Base-by-base conservation (phyloP, 2,888 invertebrate species). In the Neoitamus cyanurus region DNA sequence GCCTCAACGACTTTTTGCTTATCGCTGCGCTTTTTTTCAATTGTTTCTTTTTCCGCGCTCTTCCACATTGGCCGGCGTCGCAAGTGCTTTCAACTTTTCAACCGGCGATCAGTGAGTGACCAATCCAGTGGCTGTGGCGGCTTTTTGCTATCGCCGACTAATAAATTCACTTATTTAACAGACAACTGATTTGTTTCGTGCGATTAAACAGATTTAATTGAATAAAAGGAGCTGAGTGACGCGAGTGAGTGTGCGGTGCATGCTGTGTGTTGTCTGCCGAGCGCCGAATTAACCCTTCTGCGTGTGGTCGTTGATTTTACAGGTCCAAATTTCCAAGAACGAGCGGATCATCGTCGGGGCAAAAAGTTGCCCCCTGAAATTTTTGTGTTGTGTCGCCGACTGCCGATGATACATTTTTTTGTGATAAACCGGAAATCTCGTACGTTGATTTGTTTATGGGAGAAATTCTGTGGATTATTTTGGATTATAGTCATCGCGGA, bases 111-210 rank as follows among this genome's bases (percentile, higher is more conserved):
- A 42, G 34, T 75, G 75, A 37, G 80, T 36, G 36, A 68, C 80
- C 46, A 78, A 31, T 42, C 28, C 34, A 36, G 31, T 36, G 34
- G 34, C 68, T 30, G 9, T 15, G 31, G 68, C 28, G 20, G 31
- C 69, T 28, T 82, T 82, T 82, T 69, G 31, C 48, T 36, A 37
- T 36, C 9, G 36, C 36, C 25, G 31, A 34, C 58, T 82, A 82
- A 82, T 37, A 69, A 82, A 82, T 78, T 82, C 69, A 13, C 69
- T 48, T 48, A 82, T 82, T 82, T 82, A 82, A 82, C 82, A 82
- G 36, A 36, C 69, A 69, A 82, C 36, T 82, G 82, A 82, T 82
- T 82, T 82, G 82, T 37, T 36, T 37, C 69, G 69, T 69, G 69
- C 69, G 82, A 82, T 68, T 69, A 69, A 78, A 68, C 69, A 82